Conservation (phyloP, 2,113 vertebrate species). For the Catagonus wagneri region DNA sequence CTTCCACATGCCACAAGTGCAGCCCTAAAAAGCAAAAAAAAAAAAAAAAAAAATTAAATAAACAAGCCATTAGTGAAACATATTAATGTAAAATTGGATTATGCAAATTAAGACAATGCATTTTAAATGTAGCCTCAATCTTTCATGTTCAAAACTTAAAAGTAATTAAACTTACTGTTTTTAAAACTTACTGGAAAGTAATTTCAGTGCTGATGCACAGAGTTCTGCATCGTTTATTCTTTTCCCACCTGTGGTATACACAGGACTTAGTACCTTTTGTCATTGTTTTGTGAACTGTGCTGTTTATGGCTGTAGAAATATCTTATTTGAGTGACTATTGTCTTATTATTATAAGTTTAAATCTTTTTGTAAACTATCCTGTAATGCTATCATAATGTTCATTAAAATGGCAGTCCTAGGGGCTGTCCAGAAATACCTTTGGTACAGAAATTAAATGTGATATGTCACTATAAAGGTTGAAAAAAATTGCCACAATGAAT, state of each 20-base stretch:
- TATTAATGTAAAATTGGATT: not conserved
- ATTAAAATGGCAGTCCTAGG: not conserved
- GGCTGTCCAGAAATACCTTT: not conserved
- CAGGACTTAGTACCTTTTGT: not conserved
- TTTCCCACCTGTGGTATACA: not conserved
- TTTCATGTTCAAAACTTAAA: not conserved
- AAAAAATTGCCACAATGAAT: not conserved
- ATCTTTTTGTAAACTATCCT: not conserved
- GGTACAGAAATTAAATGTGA: not conserved
- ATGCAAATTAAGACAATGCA: not conserved
- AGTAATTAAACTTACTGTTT: no score
- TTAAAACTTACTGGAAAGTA: slow-evolving; percentile 76
- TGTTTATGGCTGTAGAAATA: not conserved
- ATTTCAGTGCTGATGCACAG: not conserved
- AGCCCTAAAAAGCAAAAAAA: no score
- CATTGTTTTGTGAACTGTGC: not conserved
- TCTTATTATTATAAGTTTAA: not conserved
- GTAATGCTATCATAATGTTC: not conserved
- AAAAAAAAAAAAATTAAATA: no score
- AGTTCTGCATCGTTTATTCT: slow-evolving; percentile 6
- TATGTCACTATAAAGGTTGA: not conserved
- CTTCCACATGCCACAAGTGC: no score
- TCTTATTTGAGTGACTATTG: not conserved
- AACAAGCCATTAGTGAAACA: not conserved
- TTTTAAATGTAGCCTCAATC: not conserved